Conservation (phyloP, 2,797 vertebrate genomes). For the Botia almorhae region DNA sequence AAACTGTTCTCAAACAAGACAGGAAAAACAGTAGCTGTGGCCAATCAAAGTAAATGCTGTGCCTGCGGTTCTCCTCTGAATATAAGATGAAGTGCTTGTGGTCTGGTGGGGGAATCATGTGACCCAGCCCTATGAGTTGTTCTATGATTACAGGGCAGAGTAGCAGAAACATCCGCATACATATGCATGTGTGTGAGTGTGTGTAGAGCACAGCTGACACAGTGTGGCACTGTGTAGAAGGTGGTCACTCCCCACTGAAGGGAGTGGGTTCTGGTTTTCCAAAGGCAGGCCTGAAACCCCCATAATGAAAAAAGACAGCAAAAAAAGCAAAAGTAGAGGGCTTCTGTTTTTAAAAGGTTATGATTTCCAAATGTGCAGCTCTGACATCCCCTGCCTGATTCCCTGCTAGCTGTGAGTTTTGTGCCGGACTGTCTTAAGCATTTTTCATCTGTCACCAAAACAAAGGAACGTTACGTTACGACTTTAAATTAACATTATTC, state of each 20-base stretch:
- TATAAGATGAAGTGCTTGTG: conserved; percentile 84
- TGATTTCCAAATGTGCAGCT: conserved; percentile 82
- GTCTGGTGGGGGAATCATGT: conserved; percentile 77
- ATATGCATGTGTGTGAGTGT: conserved; percentile 9
- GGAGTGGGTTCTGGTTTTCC: conserved; percentile 65
- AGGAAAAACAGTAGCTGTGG: conserved; percentile 66
- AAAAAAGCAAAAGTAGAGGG: conserved; percentile 80
- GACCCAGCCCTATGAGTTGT: conserved; percentile 71
- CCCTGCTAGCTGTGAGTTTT: too few species aligned
- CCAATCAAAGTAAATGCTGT: conserved; percentile 52
- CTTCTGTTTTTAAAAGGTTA: conserved; percentile 78
- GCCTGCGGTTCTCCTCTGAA: conserved; percentile 64
- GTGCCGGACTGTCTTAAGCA: too few species aligned
- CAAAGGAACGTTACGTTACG: too few species aligned
- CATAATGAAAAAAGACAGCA: conserved; percentile 59
- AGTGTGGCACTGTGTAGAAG: conserved; percentile 57
- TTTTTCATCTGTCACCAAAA: too few species aligned
- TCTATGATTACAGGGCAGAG: conserved; percentile 83
- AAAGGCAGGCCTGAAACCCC: conserved; percentile 76
- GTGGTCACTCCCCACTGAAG: conserved; percentile 54
- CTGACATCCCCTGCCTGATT: conserved; percentile 56
- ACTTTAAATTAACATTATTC: too few species aligned
- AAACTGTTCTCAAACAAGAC: conserved; percentile 71
- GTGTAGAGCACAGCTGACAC: conserved; percentile 41
- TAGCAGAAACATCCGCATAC: conserved; percentile 35